phyloP scores from a whole-genome alignment of 2,113 vertebrate species.

The Cynopterus brachyotis region DNA sequence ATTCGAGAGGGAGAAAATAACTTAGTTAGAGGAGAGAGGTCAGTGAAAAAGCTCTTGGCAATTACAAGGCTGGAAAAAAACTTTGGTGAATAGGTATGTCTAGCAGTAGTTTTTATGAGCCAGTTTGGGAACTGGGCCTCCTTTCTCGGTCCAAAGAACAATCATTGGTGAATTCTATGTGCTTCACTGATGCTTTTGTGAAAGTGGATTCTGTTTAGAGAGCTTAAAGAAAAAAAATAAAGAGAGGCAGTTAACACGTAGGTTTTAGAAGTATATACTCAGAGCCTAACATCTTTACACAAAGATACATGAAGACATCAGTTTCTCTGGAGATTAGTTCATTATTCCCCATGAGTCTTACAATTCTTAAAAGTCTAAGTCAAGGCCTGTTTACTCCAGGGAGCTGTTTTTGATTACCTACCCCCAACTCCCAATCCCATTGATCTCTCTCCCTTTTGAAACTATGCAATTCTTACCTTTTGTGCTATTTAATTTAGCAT shows the following conservation, averaged over 20 bases:
- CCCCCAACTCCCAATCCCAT: neutral
- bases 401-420: neutral
- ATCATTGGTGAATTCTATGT: neutral
- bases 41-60: neutral
- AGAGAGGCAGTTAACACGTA: neutral
- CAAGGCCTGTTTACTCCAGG: neutral
- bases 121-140: neutral
- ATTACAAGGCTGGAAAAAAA: neutral
- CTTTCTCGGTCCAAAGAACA: neutral
- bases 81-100: neutral
- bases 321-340: neutral
- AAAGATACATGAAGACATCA: neutral
- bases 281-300: neutral
- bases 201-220: neutral
- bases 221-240: constrained; percentile 40
- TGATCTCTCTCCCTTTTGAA: neutral
- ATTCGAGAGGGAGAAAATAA: neutral
- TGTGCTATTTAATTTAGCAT: neutral
- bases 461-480: neutral
- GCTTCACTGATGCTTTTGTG: neutral
- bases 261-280: neutral
- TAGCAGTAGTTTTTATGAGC: neutral
- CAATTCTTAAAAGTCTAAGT: neutral
- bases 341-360: neutral
- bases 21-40: neutral